A percentile compares a stretch with the other conserved stretches of the same genome.
Evolutionary conservation across 1,140 invertebrate species (phyloP).

Genomic region (Drosophila erecta): DNA sequence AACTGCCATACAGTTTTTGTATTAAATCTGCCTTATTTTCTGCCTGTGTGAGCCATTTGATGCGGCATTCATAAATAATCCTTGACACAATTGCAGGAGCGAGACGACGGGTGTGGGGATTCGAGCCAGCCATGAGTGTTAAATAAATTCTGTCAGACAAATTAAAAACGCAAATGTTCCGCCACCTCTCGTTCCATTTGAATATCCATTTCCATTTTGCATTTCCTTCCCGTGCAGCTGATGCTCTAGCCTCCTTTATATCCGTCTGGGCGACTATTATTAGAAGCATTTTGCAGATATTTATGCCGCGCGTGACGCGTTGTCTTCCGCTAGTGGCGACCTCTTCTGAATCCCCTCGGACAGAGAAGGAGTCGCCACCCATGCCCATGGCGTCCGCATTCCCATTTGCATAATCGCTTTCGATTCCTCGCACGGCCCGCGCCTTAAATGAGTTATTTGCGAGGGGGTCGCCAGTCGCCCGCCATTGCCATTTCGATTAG

Average conservation of each 20-base stretch:
- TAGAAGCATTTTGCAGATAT: constrained; percentile 76
- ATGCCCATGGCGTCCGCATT: constrained; percentile 35
- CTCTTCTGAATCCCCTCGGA: background rate
- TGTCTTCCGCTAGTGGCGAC: constrained; percentile 3
- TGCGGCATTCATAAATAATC: constrained; percentile 51
- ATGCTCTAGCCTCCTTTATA: constrained; percentile 26
- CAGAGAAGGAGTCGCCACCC: constrained; percentile 1
- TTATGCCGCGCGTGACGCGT: constrained; percentile 71
- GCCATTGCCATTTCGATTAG: constrained; percentile 62
- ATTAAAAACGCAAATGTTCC: constrained; percentile 59
- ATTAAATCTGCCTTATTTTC: background rate
- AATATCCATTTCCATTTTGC: constrained; percentile 22
- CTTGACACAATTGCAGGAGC: constrained; percentile 47
- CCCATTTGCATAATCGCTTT: constrained; percentile 80
- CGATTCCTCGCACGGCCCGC: constrained; percentile 73
- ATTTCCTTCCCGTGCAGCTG: constrained; percentile 44
- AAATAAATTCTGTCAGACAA: constrained; percentile 72
- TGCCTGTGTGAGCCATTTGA: background rate
- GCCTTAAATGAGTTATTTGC: constrained; percentile 80
- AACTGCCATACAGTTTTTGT: background rate
- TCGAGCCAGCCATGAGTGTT: constrained; percentile 54
- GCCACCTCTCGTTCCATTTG: constrained; percentile 3
- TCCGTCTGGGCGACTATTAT: constrained; percentile 62
- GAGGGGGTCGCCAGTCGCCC: constrained; percentile 52
- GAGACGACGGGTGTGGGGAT: background rate